These are phyloP conservation scores for Brachionus plicatilis DNA, from an alignment of 1,140 invertebrate genomes.

Conservation along the genomic window DNA sequence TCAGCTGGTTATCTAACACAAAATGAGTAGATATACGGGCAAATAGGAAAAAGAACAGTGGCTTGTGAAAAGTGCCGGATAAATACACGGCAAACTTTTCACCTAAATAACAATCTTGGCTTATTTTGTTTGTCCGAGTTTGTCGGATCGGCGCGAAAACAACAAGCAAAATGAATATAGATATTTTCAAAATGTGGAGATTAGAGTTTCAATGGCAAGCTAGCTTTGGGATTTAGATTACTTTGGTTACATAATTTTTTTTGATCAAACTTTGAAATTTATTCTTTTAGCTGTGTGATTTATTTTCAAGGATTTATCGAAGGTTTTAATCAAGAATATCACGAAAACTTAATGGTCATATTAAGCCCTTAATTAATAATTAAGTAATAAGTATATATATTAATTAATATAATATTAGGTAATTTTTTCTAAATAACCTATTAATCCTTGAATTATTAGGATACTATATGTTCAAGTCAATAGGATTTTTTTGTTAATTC, in stretches of 20 bases:
- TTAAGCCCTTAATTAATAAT: neutral
- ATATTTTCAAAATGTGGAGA: neutral
- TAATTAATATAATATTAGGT: too few relatives aligned
- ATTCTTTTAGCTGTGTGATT: neutral
- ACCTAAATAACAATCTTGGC: neutral
- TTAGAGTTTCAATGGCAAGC: neutral
- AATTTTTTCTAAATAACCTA: neutral
- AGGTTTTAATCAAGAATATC: neutral
- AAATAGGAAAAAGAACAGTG: neutral
- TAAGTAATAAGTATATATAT: too few relatives aligned
- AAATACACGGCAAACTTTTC: neutral
- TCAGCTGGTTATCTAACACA: neutral
- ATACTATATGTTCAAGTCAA: neutral
- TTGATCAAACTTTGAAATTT: neutral
- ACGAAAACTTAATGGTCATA: neutral
- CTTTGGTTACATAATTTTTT: conserved; percentile 9
- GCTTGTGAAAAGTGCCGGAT: conserved; percentile 30
- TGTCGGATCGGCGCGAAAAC: neutral
- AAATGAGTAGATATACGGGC: neutral
- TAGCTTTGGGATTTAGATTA: neutral
- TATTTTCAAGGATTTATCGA: neutral
- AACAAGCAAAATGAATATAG: neutral
- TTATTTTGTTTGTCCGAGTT: neutral
- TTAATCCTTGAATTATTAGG: neutral
- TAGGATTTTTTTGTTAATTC: neutral